Evolutionary conservation across 2,888 invertebrate genomes (phyloP), one percentile per base, ranked within the genome.

Genomic region (Athalia rosae): DNA sequence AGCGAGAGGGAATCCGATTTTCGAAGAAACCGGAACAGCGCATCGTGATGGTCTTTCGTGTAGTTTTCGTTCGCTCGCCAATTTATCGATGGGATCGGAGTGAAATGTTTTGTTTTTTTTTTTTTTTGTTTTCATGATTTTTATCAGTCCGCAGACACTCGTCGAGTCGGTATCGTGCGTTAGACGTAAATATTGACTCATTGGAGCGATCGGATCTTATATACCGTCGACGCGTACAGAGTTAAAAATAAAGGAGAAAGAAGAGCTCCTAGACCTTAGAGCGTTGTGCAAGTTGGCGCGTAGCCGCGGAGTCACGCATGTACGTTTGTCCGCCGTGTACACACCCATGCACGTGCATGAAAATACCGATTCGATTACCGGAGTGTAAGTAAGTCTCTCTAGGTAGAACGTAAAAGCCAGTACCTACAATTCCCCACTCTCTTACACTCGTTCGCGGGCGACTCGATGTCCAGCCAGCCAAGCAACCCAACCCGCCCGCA

Each of bases 381-480:
- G n/a, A 71, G 45, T 43, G 67, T 4, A 28, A 13, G 11, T 6
- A n/a, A 43, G 45, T 7, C 45, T 8, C 4, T 5, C 6, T 45
- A 45, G 45, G 48, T 28, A 71, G 58, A 9, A 41, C 58, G 45
- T 11, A 11, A n/a, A 61, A 7, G 43, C 28, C 28, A 28, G 28
- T 28, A 28, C 28, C 28, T 28, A 28, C 28, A 28, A 28, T 28
- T 61, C 74, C 74, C 74, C 74, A 74, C 74, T 74, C 50, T 15
- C 11, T 2, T 50, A 15, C 74, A n/a, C 28, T 48, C n/a, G 47
- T 48, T 74, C 74, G 50, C 74, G 50, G 62, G 48, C 77, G 73
- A 71, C 77, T 74, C 76, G 67, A 69, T 78, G 78, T 61, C 73
- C 64, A 76, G 59, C 76, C 58, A 50, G 64, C 64, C 28, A 47